Evolutionary conservation across 2,888 invertebrate genomes (phyloP).

Genomic region (Ligdia adustata): DNA sequence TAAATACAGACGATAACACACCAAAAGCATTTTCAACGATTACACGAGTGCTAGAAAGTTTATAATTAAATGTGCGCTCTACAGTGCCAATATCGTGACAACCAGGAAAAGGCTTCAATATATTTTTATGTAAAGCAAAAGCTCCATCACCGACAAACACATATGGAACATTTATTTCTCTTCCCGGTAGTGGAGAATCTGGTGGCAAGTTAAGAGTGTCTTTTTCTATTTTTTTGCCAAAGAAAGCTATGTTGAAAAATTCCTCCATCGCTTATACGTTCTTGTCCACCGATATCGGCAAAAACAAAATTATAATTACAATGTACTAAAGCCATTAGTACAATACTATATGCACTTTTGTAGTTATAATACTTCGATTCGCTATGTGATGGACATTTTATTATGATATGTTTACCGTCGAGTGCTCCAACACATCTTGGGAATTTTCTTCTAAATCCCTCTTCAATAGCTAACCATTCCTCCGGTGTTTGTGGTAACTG

Average conservation of each 20-base stretch:
- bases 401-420: slow-evolving; percentile 25
- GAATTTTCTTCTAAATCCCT: slow-evolving; percentile 25
- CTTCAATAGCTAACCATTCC: slow-evolving; percentile 6
- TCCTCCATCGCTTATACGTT: slow-evolving; percentile 27
- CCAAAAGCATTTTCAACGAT: slow-evolving; percentile 20
- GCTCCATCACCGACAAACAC: slow-evolving; percentile 30
- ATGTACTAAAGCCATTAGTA: slow-evolving; percentile 28
- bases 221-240: slow-evolving; percentile 9
- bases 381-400: slow-evolving; percentile 19
- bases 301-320: slow-evolving; percentile 2
- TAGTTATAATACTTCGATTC: slow-evolving; percentile 23
- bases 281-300: slow-evolving; percentile 14
- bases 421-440: slow-evolving; percentile 23
- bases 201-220: slow-evolving; percentile 16
- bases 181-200: slow-evolving; percentile 20
- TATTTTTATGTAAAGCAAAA: slow-evolving; percentile 22
- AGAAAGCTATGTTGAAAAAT: slow-evolving; percentile 20
- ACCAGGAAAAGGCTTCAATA: slow-evolving; percentile 24
- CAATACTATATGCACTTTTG: slow-evolving; percentile 25
- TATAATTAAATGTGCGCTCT: slow-evolving; percentile 21
- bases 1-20: slow-evolving; percentile 9
- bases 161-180: slow-evolving; percentile 27
- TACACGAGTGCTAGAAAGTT: slow-evolving; percentile 19
- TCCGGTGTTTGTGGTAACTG: slow-evolving; percentile 2
- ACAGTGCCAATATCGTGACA: slow-evolving; percentile 10